These are phyloP conservation scores for Eidolon dupreanum DNA, from an alignment of 2,797 vertebrate genomes.

Conservation along the genomic window DNA sequence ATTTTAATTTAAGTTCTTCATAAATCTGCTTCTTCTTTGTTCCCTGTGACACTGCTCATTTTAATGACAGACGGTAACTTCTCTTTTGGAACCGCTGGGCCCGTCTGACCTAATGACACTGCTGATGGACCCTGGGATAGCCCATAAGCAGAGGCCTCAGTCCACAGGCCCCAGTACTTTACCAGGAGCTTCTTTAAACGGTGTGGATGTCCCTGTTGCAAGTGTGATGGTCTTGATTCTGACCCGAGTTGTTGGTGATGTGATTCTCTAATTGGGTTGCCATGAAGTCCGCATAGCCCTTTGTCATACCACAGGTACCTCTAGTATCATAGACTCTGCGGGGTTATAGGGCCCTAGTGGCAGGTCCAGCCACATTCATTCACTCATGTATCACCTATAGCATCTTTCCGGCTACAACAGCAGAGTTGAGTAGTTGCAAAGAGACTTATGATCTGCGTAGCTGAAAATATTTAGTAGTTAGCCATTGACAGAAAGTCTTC, in stretches of 20 bases:
- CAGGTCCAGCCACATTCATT: not conserved
- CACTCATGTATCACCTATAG: accelerated
- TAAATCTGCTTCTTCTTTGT: too few relatives aligned
- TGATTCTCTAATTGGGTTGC: not conserved
- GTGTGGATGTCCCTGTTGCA: too few relatives aligned
- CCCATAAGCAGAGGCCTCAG: accelerated
- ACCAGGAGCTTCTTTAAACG: not conserved
- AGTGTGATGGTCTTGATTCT: not conserved
- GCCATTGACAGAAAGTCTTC: not conserved
- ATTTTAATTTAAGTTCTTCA: not conserved
- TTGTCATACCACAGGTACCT: not conserved
- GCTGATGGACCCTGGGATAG: too few relatives aligned
- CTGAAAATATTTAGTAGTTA: not conserved
- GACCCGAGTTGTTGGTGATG: not conserved
- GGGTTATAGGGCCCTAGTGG: not conserved
- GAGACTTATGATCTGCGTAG: not conserved
- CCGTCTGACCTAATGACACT: not conserved
- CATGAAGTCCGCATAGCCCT: too few relatives aligned
- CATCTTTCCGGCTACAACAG: not conserved
- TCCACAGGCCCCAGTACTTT: too few relatives aligned
- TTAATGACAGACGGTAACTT: not conserved
- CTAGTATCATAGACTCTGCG: accelerated
- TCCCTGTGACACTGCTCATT: not conserved
- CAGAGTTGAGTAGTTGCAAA: not conserved
- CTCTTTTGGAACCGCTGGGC: accelerated